A percentile compares a stretch with the other conserved stretches of the same genome.
Conservation (phyloP, 2,888 invertebrate genomes). For the Schizotus pectinicornis region DNA sequence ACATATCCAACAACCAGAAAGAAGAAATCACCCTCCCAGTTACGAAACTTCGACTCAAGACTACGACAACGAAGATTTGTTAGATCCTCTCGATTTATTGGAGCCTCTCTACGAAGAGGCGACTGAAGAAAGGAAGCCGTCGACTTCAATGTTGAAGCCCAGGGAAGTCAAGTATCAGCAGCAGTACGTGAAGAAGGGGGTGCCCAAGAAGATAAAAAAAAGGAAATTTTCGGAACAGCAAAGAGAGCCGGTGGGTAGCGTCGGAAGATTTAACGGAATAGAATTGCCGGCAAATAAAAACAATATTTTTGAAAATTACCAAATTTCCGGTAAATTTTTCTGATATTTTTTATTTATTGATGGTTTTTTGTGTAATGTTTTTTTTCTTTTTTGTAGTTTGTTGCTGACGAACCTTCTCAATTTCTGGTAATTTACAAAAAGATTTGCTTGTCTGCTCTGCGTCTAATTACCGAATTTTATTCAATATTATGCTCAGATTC, state of each 20-base stretch:
- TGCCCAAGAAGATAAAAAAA: constrained; percentile 29
- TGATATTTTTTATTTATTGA: too few species aligned
- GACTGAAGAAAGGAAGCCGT: constrained; percentile 35
- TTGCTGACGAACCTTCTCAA: too few species aligned
- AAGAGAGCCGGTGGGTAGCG: constrained; percentile 40
- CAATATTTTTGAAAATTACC: neutral
- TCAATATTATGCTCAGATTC: too few species aligned
- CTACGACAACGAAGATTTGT: constrained; percentile 33
- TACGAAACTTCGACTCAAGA: constrained; percentile 12
- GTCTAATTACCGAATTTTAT: too few species aligned
- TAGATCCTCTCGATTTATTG: constrained; percentile 50
- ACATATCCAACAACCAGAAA: constrained; percentile 1
- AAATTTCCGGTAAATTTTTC: too few species aligned
- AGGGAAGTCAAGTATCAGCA: constrained; percentile 26
- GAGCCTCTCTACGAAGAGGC: constrained; percentile 53
- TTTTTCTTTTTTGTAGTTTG: too few species aligned
- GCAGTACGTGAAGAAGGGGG: constrained; percentile 28
- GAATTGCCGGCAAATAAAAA: neutral
- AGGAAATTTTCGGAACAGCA: constrained; percentile 36
- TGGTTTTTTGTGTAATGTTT: too few species aligned
- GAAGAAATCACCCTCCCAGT: neutral
- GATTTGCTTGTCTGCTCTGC: too few species aligned
- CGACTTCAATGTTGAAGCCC: constrained; percentile 11
- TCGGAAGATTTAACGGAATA: neutral
- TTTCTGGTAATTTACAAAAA: too few species aligned